phyloP scores from a whole-genome alignment of 2,888 invertebrate species.

The Drosophila setosimentum region DNA sequence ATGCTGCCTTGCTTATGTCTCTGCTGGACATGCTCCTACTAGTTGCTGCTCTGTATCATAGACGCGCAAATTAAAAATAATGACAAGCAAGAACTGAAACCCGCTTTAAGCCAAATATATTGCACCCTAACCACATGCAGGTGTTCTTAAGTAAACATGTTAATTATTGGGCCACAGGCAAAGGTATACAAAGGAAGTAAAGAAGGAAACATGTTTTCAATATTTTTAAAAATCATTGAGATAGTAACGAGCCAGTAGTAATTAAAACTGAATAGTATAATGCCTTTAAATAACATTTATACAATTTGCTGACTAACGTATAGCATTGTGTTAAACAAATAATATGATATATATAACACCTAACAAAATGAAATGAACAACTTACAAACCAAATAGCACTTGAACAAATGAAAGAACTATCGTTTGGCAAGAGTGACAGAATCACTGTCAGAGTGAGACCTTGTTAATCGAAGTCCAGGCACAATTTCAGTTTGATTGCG shows the following conservation, averaged over 20 bases:
- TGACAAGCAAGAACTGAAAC: conserved; percentile 37
- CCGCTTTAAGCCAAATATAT: background rate
- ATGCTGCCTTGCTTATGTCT: conserved; percentile 11
- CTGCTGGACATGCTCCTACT: conserved; percentile 13
- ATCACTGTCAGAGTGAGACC: conserved; percentile 4
- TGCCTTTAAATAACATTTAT: background rate
- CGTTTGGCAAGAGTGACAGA: background rate
- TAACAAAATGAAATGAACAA: background rate
- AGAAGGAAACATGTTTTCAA: background rate
- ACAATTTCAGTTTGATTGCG: conserved; percentile 15
- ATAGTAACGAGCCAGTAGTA: background rate
- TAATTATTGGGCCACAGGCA: background rate
- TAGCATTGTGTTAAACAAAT: background rate
- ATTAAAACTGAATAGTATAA: background rate
- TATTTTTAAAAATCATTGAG: background rate
- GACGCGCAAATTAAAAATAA: conserved; percentile 74
- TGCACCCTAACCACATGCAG: background rate
- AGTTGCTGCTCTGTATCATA: conserved; percentile 47
- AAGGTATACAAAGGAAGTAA: background rate
- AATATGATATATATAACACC: background rate
- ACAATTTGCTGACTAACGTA: background rate
- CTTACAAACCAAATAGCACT: background rate
- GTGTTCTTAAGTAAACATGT: background rate
- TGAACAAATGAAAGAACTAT: conserved; percentile 12
- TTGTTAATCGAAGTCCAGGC: conserved; percentile 23